Percentiles rank a stretch among this genome's conserved stretches.
phyloP scores from a whole-genome alignment of 2,888 invertebrate species.

The Pardosa pseudoannulata region DNA sequence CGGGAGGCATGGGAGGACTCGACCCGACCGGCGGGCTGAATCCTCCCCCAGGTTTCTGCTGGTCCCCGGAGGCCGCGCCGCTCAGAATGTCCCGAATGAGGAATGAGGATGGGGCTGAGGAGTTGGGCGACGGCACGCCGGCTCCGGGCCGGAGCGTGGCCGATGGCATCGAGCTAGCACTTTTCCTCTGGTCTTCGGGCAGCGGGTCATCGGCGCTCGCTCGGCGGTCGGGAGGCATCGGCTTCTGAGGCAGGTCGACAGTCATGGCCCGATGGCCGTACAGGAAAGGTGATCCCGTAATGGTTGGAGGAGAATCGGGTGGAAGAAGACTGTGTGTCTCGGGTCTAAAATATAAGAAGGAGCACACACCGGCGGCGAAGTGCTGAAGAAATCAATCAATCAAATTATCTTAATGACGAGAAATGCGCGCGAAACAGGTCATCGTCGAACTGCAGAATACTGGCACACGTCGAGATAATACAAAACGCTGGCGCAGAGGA shows the following conservation, averaged over 20 bases:
- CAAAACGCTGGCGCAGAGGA: too few relatives aligned
- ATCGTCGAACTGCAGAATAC: too few relatives aligned
- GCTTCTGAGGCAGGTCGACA: constrained; percentile 66
- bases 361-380: too few relatives aligned
- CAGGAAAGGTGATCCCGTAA: constrained; percentile 64
- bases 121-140: constrained; percentile 37
- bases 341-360: too few relatives aligned
- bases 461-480: too few relatives aligned
- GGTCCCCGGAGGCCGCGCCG: constrained; percentile 12
- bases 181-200: constrained; percentile 22
- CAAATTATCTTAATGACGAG: too few relatives aligned
- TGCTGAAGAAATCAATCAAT: too few relatives aligned
- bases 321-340: not conserved
- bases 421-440: too few relatives aligned
- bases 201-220: constrained; percentile 48
- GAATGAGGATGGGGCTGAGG: constrained; percentile 58
- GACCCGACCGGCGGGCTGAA: constrained; percentile 51
- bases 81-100: constrained; percentile 70
- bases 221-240: constrained; percentile 67
- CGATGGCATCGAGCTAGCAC: not conserved
- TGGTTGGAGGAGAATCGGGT: constrained; percentile 20
- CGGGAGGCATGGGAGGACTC: constrained; percentile 22
- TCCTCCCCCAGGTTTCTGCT: constrained; percentile 21
- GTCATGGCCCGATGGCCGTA: constrained; percentile 71
- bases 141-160: not conserved